These are phyloP conservation scores for Punctoribates punctum DNA, from an alignment of 2,888 invertebrate genomes.

Conservation along the genomic window DNA sequence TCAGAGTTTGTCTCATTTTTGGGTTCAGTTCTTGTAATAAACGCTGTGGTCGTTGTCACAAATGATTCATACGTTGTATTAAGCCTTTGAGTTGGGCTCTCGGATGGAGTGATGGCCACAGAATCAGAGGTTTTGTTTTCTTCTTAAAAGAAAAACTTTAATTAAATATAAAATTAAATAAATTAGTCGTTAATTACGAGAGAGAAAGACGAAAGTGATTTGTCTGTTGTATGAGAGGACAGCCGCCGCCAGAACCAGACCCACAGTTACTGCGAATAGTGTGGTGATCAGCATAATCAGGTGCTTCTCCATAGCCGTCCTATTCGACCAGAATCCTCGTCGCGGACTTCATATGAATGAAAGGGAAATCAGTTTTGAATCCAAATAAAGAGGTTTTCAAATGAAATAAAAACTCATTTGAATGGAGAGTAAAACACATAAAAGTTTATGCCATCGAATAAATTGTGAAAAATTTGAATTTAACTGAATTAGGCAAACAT, in stretches of 20 bases:
- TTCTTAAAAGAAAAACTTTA: neutral
- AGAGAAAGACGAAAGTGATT: neutral
- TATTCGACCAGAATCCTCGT: slow-evolving; percentile 4
- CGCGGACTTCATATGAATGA: slow-evolving; percentile 10
- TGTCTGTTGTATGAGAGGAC: neutral
- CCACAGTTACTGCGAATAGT: neutral
- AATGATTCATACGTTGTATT: no score
- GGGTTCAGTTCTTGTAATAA: no score
- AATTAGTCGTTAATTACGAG: neutral
- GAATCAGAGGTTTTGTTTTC: neutral
- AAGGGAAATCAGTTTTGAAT: neutral
- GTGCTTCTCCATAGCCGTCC: slow-evolving; percentile 13
- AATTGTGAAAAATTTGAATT: no score
- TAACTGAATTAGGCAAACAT: no score
- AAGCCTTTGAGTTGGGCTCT: no score
- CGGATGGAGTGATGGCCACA: neutral
- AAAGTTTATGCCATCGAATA: no score
- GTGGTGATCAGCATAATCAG: slow-evolving; percentile 7
- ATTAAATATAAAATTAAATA: neutral
- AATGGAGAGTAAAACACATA: neutral
- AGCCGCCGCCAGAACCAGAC: neutral
- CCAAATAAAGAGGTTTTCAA: neutral
- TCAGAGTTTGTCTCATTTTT: no score
- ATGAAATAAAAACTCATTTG: neutral
- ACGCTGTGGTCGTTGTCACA: no score